Conservation (phyloP, 2,797 vertebrate species). For the Clamator glandarius region DNA sequence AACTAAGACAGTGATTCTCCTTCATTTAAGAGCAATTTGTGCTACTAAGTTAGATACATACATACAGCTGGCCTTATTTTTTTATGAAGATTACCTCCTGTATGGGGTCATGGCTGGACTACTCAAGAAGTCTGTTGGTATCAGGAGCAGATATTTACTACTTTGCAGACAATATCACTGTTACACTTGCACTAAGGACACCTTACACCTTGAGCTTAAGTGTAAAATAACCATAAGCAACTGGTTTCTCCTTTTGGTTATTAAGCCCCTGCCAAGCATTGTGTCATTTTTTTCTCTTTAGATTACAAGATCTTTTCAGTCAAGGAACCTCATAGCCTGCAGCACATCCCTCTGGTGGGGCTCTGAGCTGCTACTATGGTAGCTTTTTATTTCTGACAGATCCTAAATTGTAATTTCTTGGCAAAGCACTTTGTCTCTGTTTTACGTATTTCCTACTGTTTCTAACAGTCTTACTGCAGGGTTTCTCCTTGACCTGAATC, state of each 20-base stretch:
- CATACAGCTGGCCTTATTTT: neutral
- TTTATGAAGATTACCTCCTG: neutral
- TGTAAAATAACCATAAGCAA: neutral
- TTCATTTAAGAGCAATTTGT: neutral
- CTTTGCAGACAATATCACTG: neutral
- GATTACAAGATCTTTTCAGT: neutral
- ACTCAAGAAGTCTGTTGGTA: neutral
- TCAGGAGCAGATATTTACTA: neutral
- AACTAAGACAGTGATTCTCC: neutral
- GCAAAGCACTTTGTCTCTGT: neutral
- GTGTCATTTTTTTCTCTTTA: neutral
- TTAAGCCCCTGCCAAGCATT: too few species aligned
- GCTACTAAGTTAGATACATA: neutral
- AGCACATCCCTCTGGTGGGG: neutral
- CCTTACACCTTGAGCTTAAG: neutral
- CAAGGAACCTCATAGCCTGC: neutral
- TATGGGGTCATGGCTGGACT: neutral
- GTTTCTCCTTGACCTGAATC: neutral
- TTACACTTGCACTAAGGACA: neutral
- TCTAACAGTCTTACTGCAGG: neutral
- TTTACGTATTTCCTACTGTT: neutral
- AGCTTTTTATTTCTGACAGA: neutral
- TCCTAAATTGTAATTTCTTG: neutral
- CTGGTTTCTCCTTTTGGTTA: neutral
- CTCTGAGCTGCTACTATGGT: neutral